Base-by-base conservation (phyloP, 2,888 invertebrate species). In the Agrilus cyanescens region DNA sequence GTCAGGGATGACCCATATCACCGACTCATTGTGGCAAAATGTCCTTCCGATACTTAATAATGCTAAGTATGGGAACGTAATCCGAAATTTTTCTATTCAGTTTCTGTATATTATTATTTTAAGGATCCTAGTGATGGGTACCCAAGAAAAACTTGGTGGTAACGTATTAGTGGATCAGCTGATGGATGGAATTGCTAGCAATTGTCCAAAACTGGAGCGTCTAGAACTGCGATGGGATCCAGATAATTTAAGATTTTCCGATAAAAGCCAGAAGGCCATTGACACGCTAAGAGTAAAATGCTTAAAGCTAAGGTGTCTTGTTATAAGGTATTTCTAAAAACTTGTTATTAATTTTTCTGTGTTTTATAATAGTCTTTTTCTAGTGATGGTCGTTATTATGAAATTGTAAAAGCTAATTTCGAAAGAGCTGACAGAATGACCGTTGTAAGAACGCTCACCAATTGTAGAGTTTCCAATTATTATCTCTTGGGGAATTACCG, bases 191-290 rank as follows among this genome's bases (percentile, higher is more conserved):
- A 93, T 99, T 49, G 94, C 97, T 0, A 89, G 87, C 58, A 87
- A 86, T 65, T 95, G 95, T 58, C 80, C 82, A 0, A 78, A 80
- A 54, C 65, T 98, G 57, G 91, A 95, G 65, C 76, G 98, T 1
- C 68, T 98, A 42, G 98, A 99, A 65, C 71, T 99, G 18, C 82
- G 89, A 53, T 99, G 98, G 98, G 98, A 99, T 67, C 96, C 97
- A 0, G 96, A 96, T 58, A 97, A 97, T 60, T 75, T 99, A 31
- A 77, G 98, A 40, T 98, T 96, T 70, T 97, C 96, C 32, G 98
- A 99, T 68, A 98, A 99, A 69, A 96, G 96, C 61, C 96, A 96
- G 68, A 99, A 99, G 66, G 97, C 97, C 34, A 96, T 98, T 53
- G 98, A 99, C 66, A 86, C 95, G 37, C 73, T 99, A 47, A 82